Percentiles rank a stretch among this genome's conserved stretches.
Evolutionary conservation across 2,888 invertebrate genomes (phyloP).

Genomic region (Campoplex nolae): DNA sequence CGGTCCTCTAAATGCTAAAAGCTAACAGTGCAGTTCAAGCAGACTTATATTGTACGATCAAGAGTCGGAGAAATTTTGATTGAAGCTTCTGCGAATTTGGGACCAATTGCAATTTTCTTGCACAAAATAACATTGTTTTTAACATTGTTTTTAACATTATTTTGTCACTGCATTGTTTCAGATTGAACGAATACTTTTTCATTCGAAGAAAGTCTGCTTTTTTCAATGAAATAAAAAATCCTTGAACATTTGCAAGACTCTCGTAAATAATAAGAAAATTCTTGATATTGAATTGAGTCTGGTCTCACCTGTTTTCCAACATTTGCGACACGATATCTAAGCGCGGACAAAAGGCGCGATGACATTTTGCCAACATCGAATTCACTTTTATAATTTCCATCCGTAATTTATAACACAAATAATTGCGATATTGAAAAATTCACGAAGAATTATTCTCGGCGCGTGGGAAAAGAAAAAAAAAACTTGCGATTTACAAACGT

Average conservation of each 20-base stretch:
- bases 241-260: not conserved
- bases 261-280: not conserved
- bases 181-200: not conserved
- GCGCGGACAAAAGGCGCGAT: conserved; percentile 49
- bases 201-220: not conserved
- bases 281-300: not conserved
- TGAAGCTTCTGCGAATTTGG: not conserved
- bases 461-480: not conserved
- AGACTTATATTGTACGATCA: not conserved
- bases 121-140: too few relatives aligned
- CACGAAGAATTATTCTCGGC: not conserved
- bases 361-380: conserved; percentile 50
- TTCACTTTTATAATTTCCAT: conserved; percentile 3
- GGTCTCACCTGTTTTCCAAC: conserved; percentile 56
- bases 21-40: conserved; percentile 8
- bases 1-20: conserved; percentile 40
- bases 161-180: too few relatives aligned
- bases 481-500: conserved; percentile 32
- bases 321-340: conserved; percentile 35
- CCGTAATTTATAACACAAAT: not conserved
- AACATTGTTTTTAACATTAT: too few relatives aligned
- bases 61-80: not conserved
- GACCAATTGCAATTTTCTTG: too few relatives aligned
- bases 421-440: not conserved
- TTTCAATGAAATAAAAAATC: not conserved